Base-by-base conservation (phyloP, 2,113 vertebrate genomes). In the human region DNA sequence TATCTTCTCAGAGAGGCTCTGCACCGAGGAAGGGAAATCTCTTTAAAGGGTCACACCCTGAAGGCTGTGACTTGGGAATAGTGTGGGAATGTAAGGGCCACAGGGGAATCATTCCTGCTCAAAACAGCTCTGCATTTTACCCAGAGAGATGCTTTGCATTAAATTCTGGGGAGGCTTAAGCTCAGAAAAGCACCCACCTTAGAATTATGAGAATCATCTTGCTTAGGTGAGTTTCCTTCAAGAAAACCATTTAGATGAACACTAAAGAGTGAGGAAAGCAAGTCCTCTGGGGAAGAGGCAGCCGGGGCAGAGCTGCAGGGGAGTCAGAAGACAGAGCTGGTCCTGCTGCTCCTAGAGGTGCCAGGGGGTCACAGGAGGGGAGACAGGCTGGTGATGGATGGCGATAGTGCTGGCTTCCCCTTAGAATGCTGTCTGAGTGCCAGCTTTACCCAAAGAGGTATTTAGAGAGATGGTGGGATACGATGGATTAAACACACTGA, bases 401-500 rank as follows among this genome's bases (percentile, higher is more conserved):
- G 7, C 0, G 27, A 2, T 14, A 30, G 32, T 81, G 59, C 83
- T 50, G 55, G 50, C 64, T 86, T 97, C 87, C 6, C 40, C 32
- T 87, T 55, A 32, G 30, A 48, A 23, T 30, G 13, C 22, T 32
- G 57, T 68, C 89, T 35, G 59, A 81, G 38, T 73, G 84, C 79
- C 90, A 93, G 50, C 92, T 92, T 84, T 78, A 20, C 73, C 92
- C 35, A 40, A 0, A 66, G 87, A 6, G 0, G 50, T 87, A 48
- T 70, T 95, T 84, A 88, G 76, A 83, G 96, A 80, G 66, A 55
- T 22, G 30, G 40, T 76, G 20, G 48, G 45, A 27, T 43, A 16
- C 5, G 30, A 90, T 14, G 72, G 90, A 85, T 92, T 92, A 88
- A 96, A 88, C 70, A 78, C 5, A 30, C 6, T 0, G 6, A 78